A percentile compares a stretch with the other conserved stretches of the same genome.
phyloP scores from a whole-genome alignment of 64 coral and sea anemone species.

The Montipora foliosa region DNA sequence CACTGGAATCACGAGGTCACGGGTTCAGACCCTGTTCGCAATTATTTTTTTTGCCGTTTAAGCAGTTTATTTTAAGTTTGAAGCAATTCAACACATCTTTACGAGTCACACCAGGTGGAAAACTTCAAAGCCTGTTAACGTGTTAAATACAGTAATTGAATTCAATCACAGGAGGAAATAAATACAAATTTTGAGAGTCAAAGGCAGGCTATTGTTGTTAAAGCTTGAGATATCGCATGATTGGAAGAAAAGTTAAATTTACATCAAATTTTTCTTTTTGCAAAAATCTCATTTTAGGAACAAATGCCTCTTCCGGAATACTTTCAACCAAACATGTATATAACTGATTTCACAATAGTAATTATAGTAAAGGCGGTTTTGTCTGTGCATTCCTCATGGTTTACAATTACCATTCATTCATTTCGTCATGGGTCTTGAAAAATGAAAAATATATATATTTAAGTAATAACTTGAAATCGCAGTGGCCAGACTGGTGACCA shows the following conservation, averaged over 20 bases:
- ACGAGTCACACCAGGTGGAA: no score
- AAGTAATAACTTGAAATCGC: conserved; percentile 16
- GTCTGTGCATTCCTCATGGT: not conserved
- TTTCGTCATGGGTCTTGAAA: not conserved
- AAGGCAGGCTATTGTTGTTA: no score
- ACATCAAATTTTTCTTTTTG: not conserved
- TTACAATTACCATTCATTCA: not conserved
- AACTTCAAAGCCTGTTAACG: no score
- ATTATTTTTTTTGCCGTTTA: not conserved
- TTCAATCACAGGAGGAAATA: no score
- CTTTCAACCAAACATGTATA: not conserved
- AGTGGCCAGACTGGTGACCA: conserved; percentile 71
- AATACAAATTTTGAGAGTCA: no score
- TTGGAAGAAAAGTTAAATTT: no score
- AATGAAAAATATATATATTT: conserved; percentile 1
- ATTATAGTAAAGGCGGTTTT: not conserved
- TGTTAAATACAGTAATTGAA: not conserved
- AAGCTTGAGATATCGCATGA: not conserved
- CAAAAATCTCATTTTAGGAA: conserved; percentile 20
- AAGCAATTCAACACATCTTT: no score
- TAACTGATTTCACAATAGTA: conserved; percentile 3
- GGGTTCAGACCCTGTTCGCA: not conserved
- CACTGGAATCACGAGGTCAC: not conserved
- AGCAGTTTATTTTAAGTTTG: not conserved
- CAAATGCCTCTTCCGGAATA: conserved; percentile 7